These are phyloP conservation scores for Oenanthe melanoleuca DNA, from an alignment of 2,113 vertebrate genomes.

Conservation along the genomic window DNA sequence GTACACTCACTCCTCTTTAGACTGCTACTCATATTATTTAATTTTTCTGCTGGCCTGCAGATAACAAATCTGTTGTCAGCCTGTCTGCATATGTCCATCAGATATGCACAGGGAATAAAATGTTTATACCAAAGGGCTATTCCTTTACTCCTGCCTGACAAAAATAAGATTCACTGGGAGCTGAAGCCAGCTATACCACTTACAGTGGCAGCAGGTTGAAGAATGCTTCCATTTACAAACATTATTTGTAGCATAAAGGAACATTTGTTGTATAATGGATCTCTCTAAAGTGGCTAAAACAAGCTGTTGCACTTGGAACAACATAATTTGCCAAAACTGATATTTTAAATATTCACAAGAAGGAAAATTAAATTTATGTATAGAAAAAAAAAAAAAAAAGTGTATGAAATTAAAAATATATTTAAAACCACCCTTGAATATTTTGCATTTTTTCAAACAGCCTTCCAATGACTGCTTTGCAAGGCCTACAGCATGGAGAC, in stretches of 20 bases:
- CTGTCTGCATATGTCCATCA: slow-evolving; percentile 43
- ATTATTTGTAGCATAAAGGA: neutral
- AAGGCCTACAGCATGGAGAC: neutral
- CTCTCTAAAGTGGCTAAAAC: neutral
- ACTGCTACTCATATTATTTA: slow-evolving; percentile 51
- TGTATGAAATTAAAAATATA: neutral
- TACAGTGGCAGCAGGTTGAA: neutral
- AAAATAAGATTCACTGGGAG: slow-evolving; percentile 34
- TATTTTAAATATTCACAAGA: neutral
- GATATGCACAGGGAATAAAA: slow-evolving; percentile 51
- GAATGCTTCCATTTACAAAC: neutral
- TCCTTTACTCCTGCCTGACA: slow-evolving; percentile 12
- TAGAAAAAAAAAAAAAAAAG: too few relatives aligned
- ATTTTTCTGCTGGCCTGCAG: slow-evolving; percentile 61
- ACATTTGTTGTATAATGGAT: neutral
- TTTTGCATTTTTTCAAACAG: neutral
- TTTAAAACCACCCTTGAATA: neutral
- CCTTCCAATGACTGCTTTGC: neutral
- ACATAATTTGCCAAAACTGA: neutral
- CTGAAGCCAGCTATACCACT: neutral
- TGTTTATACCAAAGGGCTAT: neutral
- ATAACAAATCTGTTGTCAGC: slow-evolving; percentile 58
- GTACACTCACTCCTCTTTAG: neutral
- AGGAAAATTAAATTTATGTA: neutral
- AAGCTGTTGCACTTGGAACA: neutral